phyloP scores from a whole-genome alignment of 2,113 vertebrate genomes.

The Motacilla tschutschensis region DNA sequence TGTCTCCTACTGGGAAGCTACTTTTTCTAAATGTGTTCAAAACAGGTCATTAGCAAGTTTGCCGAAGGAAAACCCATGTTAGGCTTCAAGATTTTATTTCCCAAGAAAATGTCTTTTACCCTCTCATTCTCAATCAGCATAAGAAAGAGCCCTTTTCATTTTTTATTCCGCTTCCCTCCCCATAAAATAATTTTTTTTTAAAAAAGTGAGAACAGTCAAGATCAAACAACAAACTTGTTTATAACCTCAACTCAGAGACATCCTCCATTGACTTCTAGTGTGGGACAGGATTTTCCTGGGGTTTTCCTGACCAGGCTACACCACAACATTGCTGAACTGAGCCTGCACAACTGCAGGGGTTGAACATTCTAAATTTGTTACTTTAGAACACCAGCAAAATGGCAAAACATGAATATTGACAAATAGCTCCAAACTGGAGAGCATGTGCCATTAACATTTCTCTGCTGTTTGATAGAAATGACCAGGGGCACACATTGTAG shows the following conservation, averaged over 20 bases:
- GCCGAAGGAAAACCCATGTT: not conserved
- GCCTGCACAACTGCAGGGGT: not conserved
- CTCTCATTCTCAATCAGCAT: not conserved
- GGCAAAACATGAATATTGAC: not conserved
- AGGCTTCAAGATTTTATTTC: not conserved
- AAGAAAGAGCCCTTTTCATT: accelerated
- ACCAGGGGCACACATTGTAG: not conserved
- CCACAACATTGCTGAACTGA: not conserved
- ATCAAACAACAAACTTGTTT: not conserved
- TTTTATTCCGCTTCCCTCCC: not conserved
- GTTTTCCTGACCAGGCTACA: not conserved
- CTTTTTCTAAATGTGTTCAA: conserved; percentile 9
- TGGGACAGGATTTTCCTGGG: not conserved
- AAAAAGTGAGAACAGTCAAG: not conserved
- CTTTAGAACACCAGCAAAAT: not conserved
- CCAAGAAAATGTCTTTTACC: not conserved
- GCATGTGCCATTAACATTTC: not conserved
- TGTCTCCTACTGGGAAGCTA: not conserved
- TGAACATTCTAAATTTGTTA: not conserved
- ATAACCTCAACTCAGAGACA: not conserved
- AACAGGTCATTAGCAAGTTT: conserved; percentile 36
- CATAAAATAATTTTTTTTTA: not conserved
- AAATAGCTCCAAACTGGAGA: not conserved
- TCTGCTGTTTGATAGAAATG: not conserved
- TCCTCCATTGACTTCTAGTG: not conserved